Evolutionary conservation across 1,140 invertebrate genomes (phyloP), one percentile per base, ranked within the genome.

Genomic region (Pachyrhynchus sulphureomaculatus): DNA sequence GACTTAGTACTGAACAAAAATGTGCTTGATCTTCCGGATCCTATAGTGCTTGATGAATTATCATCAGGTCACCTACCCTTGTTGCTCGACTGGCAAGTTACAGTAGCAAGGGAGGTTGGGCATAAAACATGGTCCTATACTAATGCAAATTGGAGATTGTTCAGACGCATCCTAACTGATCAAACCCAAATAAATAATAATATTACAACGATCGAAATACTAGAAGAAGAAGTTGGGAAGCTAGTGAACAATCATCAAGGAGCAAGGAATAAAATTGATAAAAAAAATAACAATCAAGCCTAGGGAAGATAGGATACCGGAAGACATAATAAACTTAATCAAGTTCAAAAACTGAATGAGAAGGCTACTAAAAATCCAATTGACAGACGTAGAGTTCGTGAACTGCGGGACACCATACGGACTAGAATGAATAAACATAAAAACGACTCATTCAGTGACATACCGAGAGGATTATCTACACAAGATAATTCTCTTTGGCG

Each of bases 1-100:
- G 48, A 52, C 17, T 12, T 52, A 12, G 33, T 3, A n/a, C n/a
- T 52, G 20, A 52, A 36, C 33, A 52, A 15, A 36, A 33, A 18
- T 12, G 8, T 49, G 3, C 26, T 9, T 5, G n/a, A 32, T 15
- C 24, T 49, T 4, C 5, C 21, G n/a, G 20, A 49, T 39, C n/a
- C n/a, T 4, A 10, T 13, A 17, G 37, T 39, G 6, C 6, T 8
- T 13, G 15, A n/a, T 13, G 37, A 5, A 6, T 13, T 10, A 17
- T 8, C 6, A 8, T 17, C 15, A 8, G 37, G 13, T 39, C 37
- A 12, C 29, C 5, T 32, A 6, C 5, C 12, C 12, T 32, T n/a
- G n/a, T n/a, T n/a, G n/a, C n/a, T n/a, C n/a, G n/a, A n/a, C n/a
- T n/a, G n/a, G n/a, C n/a, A n/a, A n/a, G n/a, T n/a, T n/a, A n/a